phyloP scores from a whole-genome alignment of 2,113 vertebrate species.

The Myrmecophaga tridactyla region DNA sequence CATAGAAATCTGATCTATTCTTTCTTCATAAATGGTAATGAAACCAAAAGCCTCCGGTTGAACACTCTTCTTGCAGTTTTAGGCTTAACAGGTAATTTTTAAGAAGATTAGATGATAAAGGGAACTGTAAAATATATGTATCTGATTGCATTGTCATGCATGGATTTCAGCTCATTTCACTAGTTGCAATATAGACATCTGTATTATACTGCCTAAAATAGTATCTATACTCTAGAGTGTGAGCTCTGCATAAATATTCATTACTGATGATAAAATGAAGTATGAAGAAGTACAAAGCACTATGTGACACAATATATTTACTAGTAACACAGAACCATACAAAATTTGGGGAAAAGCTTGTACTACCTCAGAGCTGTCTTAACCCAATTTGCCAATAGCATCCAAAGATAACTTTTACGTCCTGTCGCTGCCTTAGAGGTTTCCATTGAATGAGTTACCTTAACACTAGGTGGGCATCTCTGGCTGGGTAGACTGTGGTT shows the following conservation, averaged over 20 bases:
- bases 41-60: not conserved
- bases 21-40: not conserved
- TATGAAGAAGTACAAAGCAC: not conserved
- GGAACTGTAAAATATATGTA: not conserved
- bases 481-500: not conserved
- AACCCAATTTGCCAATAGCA: not conserved
- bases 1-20: not conserved
- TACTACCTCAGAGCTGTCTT: not conserved
- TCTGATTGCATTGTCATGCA: not conserved
- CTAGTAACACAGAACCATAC: not conserved
- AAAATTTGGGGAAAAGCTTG: not conserved
- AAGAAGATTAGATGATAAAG: not conserved
- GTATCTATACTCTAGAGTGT: not conserved
- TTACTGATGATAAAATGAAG: not conserved
- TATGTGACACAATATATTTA: not conserved
- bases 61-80: not conserved
- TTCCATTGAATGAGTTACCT: not conserved
- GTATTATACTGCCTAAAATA: not conserved
- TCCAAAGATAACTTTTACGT: not conserved
- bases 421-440: not conserved
- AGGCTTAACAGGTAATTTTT: not conserved
- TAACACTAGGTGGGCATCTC: not conserved
- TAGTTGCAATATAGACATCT: not conserved
- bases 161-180: not conserved
- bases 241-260: not conserved